Conservation (phyloP, 2,888 invertebrate species). For the Eudasyphora cyanicolor region DNA sequence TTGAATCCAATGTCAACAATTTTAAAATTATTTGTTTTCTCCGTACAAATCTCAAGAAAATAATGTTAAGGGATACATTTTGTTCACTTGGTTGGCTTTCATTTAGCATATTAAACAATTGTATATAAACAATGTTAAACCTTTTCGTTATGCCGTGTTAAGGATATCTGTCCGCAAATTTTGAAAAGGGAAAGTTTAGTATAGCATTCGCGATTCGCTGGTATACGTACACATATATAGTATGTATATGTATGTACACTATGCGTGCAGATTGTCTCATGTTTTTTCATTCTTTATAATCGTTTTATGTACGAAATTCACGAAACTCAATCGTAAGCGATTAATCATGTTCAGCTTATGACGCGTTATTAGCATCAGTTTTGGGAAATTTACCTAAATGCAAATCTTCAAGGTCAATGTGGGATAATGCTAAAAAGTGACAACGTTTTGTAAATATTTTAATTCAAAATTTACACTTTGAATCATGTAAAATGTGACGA, state of each 20-base stretch:
- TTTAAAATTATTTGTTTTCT: too few species aligned
- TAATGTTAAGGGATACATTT: neutral
- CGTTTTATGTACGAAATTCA: neutral
- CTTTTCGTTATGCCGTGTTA: slow-evolving; percentile 45
- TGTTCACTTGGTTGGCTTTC: neutral
- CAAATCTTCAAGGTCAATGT: neutral
- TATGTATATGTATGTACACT: neutral
- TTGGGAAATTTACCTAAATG: neutral
- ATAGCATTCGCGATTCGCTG: neutral
- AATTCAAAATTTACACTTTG: neutral
- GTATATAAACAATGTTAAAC: slow-evolving; percentile 57
- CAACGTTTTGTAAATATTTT: neutral
- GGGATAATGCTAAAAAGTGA: neutral
- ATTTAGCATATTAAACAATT: slow-evolving; percentile 1
- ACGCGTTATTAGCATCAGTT: neutral
- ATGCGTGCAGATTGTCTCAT: too few species aligned
- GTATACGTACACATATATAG: neutral
- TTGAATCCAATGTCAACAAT: too few species aligned
- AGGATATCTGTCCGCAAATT: slow-evolving; percentile 33
- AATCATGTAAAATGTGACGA: neutral
- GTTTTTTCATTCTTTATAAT: neutral
- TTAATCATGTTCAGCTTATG: neutral
- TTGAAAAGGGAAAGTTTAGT: slow-evolving; percentile 10
- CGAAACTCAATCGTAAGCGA: neutral
- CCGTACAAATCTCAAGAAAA: neutral